Percentiles rank a stretch among this genome's conserved stretches.
phyloP scores from a whole-genome alignment of 2,113 vertebrate genomes.

The Drymodes brunneopygia region DNA sequence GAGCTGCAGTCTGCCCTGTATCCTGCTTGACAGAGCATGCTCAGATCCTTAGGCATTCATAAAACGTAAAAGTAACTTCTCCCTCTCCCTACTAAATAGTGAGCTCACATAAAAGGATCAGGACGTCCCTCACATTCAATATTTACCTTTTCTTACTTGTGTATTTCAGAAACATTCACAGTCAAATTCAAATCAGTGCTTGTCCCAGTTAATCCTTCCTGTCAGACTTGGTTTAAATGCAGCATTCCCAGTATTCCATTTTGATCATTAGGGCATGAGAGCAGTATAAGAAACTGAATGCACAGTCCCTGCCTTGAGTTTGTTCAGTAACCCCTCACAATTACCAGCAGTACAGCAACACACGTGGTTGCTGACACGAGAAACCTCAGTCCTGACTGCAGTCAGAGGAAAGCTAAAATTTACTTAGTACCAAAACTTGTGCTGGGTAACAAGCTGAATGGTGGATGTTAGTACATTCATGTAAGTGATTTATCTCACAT shows the following conservation, averaged over 20 bases:
- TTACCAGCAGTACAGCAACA: not conserved
- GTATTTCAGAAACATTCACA: not conserved
- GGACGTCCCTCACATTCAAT: not conserved
- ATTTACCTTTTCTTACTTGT: not conserved
- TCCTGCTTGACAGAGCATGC: slow-evolving; percentile 69
- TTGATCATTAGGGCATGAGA: not conserved
- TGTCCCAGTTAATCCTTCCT: not conserved
- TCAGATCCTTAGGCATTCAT: slow-evolving; percentile 41
- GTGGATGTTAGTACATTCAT: not conserved
- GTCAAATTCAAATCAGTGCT: not conserved
- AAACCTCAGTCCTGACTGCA: not conserved
- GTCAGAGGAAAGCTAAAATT: not conserved
- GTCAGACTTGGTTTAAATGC: not conserved
- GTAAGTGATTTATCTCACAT: not conserved
- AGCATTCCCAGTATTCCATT: not conserved
- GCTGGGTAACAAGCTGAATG: not conserved
- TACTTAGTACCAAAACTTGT: not conserved
- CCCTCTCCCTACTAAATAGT: not conserved
- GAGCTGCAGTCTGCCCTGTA: slow-evolving; percentile 65
- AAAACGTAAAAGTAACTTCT: slow-evolving; percentile 34
- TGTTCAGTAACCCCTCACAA: not conserved
- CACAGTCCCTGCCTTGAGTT: not conserved
- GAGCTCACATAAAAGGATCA: not conserved
- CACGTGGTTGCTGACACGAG: not conserved
- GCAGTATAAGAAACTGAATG: not conserved